These are phyloP conservation scores for Pomacea maculata DNA, from an alignment of 1,140 invertebrate species.

Conservation along the genomic window DNA sequence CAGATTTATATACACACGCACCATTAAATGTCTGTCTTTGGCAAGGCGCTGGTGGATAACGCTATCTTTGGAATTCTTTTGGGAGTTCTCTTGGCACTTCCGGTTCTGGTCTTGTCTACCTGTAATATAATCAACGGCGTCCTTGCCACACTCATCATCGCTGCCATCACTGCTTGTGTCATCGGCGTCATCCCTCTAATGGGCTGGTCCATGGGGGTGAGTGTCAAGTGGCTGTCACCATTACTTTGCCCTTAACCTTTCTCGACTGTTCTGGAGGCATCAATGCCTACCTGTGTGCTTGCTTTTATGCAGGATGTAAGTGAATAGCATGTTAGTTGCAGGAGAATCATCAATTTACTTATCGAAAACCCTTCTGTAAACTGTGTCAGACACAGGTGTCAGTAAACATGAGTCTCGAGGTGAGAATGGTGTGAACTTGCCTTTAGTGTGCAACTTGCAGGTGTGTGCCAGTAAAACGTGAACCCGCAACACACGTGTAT, in stretches of 20 bases:
- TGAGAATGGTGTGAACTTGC: no score
- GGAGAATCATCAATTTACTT: no score
- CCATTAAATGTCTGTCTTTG: neutral
- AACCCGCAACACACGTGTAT: no score
- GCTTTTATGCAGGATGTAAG: no score
- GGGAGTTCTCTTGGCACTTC: slow-evolving; percentile 43
- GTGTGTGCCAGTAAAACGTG: no score
- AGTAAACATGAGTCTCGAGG: no score
- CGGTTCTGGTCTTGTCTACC: slow-evolving; percentile 48
- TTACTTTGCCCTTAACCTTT: neutral
- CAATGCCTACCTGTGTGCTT: neutral
- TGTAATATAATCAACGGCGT: slow-evolving; percentile 52
- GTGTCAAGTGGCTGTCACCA: neutral
- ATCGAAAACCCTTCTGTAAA: no score
- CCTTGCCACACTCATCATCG: slow-evolving; percentile 48
- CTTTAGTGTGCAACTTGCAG: no score
- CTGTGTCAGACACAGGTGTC: no score
- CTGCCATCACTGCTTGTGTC: slow-evolving; percentile 44
- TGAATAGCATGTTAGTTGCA: neutral
- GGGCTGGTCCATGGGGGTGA: slow-evolving; percentile 56
- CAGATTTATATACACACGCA: no score
- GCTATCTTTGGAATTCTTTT: slow-evolving; percentile 39
- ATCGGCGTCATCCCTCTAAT: slow-evolving; percentile 49
- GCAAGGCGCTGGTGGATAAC: slow-evolving; percentile 37
- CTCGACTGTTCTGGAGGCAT: neutral